A percentile compares a stretch with the other conserved stretches of the same genome.
These are phyloP conservation scores for Halesus radiatus DNA, from an alignment of 1,140 invertebrate species.

Conservation along the genomic window DNA sequence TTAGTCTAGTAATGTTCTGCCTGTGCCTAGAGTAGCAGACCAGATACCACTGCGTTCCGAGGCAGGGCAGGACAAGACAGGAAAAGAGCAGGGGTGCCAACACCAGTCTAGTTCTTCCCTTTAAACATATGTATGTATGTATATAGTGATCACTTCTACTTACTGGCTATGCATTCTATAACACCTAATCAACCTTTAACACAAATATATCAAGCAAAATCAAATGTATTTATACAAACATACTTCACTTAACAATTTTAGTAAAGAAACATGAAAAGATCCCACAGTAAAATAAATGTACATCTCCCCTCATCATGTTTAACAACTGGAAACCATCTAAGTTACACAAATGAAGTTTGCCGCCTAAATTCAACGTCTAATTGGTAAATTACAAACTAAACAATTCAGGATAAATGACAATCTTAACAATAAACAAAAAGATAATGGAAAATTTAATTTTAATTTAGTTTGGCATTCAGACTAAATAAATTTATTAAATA, in stretches of 20 bases:
- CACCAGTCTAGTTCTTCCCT: neutral
- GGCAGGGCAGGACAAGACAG: too few species aligned
- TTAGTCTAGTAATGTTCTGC: too few species aligned
- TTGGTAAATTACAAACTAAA: slow-evolving; percentile 5
- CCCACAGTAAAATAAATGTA: too few species aligned
- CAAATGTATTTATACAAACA: slow-evolving; percentile 42
- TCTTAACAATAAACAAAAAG: too few species aligned
- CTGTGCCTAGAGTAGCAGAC: too few species aligned
- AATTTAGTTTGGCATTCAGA: slow-evolving; percentile 38
- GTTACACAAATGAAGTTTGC: neutral
- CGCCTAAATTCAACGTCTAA: neutral
- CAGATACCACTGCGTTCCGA: too few species aligned
- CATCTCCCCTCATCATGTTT: too few species aligned
- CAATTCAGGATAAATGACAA: slow-evolving; percentile 12
- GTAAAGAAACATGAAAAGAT: neutral
- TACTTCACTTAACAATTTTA: slow-evolving; percentile 24
- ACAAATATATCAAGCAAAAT: slow-evolving; percentile 49
- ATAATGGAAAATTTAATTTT: slow-evolving; percentile 23
- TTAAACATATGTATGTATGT: slow-evolving; percentile 49
- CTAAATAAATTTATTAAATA: slow-evolving; percentile 24
- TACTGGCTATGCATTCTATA: slow-evolving; percentile 51
- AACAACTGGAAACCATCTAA: neutral
- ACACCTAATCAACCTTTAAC: slow-evolving; percentile 50
- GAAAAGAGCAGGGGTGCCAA: too few species aligned
- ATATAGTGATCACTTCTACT: slow-evolving; percentile 52